Percentiles rank a stretch among this genome's conserved stretches.
These are phyloP conservation scores for Spinus olivaceus DNA, from an alignment of 2,797 vertebrate genomes.

Conservation along the genomic window DNA sequence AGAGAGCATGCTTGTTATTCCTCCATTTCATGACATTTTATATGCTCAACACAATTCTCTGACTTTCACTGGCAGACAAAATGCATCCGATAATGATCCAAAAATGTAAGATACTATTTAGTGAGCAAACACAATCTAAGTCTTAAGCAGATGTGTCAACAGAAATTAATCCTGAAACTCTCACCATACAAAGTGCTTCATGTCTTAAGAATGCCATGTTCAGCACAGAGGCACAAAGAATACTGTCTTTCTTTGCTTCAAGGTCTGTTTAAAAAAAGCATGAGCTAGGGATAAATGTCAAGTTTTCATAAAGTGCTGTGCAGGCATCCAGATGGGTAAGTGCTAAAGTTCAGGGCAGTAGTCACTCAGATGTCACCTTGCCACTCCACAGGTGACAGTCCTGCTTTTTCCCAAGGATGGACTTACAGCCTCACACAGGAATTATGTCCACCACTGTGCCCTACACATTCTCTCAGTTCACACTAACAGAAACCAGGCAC, in stretches of 20 bases:
- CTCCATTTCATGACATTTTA: neutral
- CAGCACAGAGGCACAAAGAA: neutral
- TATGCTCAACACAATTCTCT: neutral
- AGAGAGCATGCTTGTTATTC: neutral
- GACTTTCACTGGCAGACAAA: neutral
- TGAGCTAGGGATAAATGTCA: neutral
- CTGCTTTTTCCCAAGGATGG: neutral
- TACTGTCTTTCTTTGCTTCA: neutral
- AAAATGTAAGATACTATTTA: neutral
- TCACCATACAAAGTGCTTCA: neutral
- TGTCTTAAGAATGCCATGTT: neutral
- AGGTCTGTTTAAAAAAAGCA: neutral
- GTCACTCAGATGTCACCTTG: neutral
- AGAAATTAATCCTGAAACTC: neutral
- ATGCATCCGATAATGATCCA: neutral
- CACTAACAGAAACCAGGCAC: neutral
- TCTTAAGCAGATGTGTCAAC: neutral
- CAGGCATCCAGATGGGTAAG: neutral
- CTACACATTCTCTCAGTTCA: accelerated
- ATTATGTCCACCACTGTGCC: accelerated
- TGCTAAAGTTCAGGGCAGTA: neutral
- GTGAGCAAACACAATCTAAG: neutral
- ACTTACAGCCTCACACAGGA: neutral
- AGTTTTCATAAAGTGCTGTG: neutral
- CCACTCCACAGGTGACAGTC: neutral